Evolutionary conservation across 2,113 vertebrate genomes (phyloP).

Genomic region (Scomber japonicus): DNA sequence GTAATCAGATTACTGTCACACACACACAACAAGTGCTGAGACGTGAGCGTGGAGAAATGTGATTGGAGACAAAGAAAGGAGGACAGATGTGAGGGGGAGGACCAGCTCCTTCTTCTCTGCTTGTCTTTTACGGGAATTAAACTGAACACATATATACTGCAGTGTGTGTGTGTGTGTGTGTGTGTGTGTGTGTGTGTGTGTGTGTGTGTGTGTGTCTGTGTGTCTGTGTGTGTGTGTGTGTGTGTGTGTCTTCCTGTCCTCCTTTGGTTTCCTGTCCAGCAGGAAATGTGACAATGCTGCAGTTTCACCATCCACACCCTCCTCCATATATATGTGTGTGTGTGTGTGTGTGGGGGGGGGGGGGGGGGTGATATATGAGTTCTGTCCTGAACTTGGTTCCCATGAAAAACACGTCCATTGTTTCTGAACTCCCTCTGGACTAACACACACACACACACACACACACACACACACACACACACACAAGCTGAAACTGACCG

Average conservation of each 20-base stretch:
- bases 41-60: conserved; percentile 57
- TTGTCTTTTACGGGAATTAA: conserved; percentile 21
- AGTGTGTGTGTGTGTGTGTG: conserved; percentile 17
- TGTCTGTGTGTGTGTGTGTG: neutral
- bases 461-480: neutral
- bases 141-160: conserved; percentile 6
- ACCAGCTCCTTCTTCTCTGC: conserved; percentile 1
- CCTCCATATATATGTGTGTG: conserved; percentile 17
- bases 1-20: conserved; percentile 76
- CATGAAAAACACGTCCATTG: conserved; percentile 63
- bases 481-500: neutral
- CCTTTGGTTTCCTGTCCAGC: conserved; percentile 63
- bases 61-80: conserved; percentile 56
- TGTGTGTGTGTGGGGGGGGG: conserved; percentile 22
- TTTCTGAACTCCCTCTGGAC: conserved; percentile 50
- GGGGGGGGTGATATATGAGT: conserved; percentile 55
- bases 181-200: neutral
- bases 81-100: conserved; percentile 30
- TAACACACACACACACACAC: neutral
- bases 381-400: conserved; percentile 57
- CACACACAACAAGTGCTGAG: conserved; percentile 44
- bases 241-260: conserved; percentile 44
- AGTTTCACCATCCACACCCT: conserved; percentile 45
- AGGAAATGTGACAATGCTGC: conserved; percentile 63
- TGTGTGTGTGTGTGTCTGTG: neutral